These are phyloP conservation scores for Discoglossus pictus DNA, from an alignment of 2,797 vertebrate genomes.

Conservation along the genomic window DNA sequence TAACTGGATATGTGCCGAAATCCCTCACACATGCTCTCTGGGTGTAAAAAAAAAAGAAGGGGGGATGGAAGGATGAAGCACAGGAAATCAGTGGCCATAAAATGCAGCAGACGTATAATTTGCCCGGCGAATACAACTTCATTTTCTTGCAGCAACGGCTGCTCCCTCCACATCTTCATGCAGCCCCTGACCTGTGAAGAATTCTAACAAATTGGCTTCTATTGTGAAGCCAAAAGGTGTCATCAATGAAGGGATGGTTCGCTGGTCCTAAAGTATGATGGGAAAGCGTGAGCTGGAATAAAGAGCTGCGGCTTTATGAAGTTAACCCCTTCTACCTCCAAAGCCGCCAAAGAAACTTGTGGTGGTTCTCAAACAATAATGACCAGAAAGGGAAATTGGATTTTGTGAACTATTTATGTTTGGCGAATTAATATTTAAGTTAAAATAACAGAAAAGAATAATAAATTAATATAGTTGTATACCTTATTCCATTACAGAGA, in stretches of 20 bases:
- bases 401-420: too few relatives aligned
- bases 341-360: too few relatives aligned
- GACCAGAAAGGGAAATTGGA: too few relatives aligned
- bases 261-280: slow-evolving; percentile 97
- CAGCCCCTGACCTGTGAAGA: slow-evolving; percentile 99
- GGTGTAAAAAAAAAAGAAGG: slow-evolving; percentile 63
- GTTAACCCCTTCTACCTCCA: slow-evolving; percentile 84
- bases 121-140: slow-evolving; percentile 90
- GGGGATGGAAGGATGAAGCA: slow-evolving; percentile 59
- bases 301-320: slow-evolving; percentile 91
- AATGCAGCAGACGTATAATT: slow-evolving; percentile 94
- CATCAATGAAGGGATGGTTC: slow-evolving; percentile 96
- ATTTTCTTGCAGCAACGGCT: slow-evolving; percentile 86
- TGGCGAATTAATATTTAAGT: too few relatives aligned
- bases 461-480: too few relatives aligned
- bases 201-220: slow-evolving; percentile 99
- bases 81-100: slow-evolving; percentile 85
- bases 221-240: slow-evolving; percentile 99
- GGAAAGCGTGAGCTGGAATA: slow-evolving; percentile 88
- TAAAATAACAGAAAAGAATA: too few relatives aligned
- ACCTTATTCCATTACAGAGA: too few relatives aligned
- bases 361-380: too few relatives aligned
- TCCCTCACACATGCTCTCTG: slow-evolving; percentile 71
- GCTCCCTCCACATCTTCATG: slow-evolving; percentile 84
- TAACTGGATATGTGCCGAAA: slow-evolving; percentile 93